These are phyloP conservation scores for Camelus dromedarius DNA, from an alignment of 2,113 vertebrate species.

Conservation along the genomic window DNA sequence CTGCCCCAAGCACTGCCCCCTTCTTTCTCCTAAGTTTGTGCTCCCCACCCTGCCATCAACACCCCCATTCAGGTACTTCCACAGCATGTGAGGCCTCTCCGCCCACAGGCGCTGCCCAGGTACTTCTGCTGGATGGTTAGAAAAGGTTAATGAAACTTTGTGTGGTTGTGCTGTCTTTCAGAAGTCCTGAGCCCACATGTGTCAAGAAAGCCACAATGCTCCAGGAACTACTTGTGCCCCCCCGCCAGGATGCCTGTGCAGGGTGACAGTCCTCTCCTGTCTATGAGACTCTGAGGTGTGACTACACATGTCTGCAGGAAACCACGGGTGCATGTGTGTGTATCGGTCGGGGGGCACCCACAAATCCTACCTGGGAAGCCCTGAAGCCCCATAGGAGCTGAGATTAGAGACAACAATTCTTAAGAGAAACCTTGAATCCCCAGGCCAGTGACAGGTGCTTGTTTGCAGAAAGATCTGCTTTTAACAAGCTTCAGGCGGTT, in stretches of 20 bases:
- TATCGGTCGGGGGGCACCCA: background rate
- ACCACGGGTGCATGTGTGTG: background rate
- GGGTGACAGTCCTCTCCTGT: background rate
- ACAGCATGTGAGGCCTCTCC: background rate
- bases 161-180: background rate
- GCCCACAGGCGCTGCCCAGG: background rate
- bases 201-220: conserved; percentile 4
- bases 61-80: background rate
- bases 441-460: conserved; percentile 14
- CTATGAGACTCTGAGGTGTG: background rate
- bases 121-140: background rate
- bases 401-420: background rate
- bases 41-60: background rate
- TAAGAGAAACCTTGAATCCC: conserved; percentile 29
- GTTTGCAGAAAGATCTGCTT: conserved; percentile 35
- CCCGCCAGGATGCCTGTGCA: background rate
- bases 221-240: background rate
- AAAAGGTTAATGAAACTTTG: background rate
- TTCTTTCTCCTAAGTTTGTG: background rate
- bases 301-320: background rate
- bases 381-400: background rate
- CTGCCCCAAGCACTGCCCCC: background rate
- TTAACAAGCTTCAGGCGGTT: conserved; percentile 52
- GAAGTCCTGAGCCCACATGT: background rate
- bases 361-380: conserved; percentile 22